phyloP scores from a whole-genome alignment of 2,113 vertebrate genomes.

The Terrapene triunguis region DNA sequence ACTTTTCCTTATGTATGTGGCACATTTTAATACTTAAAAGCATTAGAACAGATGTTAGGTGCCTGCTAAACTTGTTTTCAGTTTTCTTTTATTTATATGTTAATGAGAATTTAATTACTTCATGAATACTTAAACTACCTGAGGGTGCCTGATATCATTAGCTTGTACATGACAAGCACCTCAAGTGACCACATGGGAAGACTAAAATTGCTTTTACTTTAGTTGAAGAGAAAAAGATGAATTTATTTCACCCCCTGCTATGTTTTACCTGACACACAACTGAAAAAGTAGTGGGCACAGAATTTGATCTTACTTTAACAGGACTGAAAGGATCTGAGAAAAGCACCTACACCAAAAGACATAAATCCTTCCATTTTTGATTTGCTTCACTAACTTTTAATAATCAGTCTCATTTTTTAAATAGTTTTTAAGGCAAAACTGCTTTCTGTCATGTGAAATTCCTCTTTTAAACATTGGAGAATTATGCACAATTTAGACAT shows the following conservation, averaged over 20 bases:
- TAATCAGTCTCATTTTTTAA: conserved; percentile 64
- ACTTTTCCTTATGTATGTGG: conserved; percentile 79
- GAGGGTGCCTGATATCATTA: conserved; percentile 89
- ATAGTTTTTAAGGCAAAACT: conserved; percentile 44
- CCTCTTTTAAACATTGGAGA: conserved; percentile 40
- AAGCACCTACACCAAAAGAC: conserved; percentile 23
- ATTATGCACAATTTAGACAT: conserved; percentile 19
- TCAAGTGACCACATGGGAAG: conserved; percentile 90
- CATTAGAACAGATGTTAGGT: conserved; percentile 89
- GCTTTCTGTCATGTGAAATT: conserved; percentile 57
- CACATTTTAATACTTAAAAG: conserved; percentile 87
- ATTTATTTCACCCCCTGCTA: conserved; percentile 85
- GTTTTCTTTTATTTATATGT: conserved; percentile 92
- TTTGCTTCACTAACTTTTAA: conserved; percentile 69
- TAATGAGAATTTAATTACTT: conserved; percentile 94
- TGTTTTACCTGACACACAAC: conserved; percentile 78
- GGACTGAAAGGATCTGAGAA: conserved; percentile 55
- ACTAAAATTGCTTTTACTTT: conserved; percentile 87
- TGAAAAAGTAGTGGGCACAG: conserved; percentile 59
- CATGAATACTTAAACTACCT: conserved; percentile 90
- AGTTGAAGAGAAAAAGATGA: conserved; percentile 83
- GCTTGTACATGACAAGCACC: conserved; percentile 87
- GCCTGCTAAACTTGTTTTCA: conserved; percentile 87
- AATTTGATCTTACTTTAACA: conserved; percentile 62
- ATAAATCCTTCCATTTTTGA: conserved; percentile 65